These are phyloP conservation scores for Channa striata DNA, from an alignment of 2,797 vertebrate species.

Conservation along the genomic window DNA sequence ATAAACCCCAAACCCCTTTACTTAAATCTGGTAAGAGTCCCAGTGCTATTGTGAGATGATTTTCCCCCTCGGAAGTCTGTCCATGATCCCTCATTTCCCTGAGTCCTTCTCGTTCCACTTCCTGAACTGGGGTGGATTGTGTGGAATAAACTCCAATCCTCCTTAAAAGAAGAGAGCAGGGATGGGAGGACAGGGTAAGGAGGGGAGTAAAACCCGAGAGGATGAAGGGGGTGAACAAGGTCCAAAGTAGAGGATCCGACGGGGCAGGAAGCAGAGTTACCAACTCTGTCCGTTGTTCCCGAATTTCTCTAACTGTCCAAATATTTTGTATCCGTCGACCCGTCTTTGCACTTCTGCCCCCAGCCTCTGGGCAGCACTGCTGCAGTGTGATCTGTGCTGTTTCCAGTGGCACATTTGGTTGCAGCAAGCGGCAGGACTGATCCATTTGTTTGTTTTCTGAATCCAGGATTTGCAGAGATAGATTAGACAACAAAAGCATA, in stretches of 20 bases:
- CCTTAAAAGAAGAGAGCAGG: conserved; percentile 73
- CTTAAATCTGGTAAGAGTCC: conserved; percentile 84
- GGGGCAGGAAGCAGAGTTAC: conserved; percentile 62
- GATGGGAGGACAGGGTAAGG: conserved; percentile 4
- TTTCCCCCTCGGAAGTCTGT: conserved; percentile 75
- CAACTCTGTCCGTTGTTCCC: conserved; percentile 50
- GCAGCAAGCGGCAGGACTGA: conserved; percentile 64
- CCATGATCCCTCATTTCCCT: conserved; percentile 79
- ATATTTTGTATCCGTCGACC: conserved; percentile 15
- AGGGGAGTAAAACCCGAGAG: conserved; percentile 65
- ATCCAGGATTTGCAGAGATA: conserved; percentile 88
- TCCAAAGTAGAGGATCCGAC: conserved; percentile 74
- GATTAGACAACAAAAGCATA: conserved; percentile 90
- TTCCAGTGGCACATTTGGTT: conserved; percentile 52
- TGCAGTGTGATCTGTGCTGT: conserved; percentile 25
- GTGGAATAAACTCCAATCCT: conserved; percentile 85
- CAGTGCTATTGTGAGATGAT: conserved; percentile 81
- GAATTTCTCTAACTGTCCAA: conserved; percentile 34
- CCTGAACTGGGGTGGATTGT: conserved; percentile 81
- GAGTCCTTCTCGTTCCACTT: conserved; percentile 81
- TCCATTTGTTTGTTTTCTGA: conserved; percentile 88
- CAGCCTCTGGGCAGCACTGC: conserved; percentile 70
- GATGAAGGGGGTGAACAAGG: conserved; percentile 68
- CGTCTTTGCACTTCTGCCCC: conserved; percentile 50
- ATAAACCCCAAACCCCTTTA: conserved; percentile 70